Conservation (phyloP, 2,888 invertebrate genomes). For the Dynastes tityus region DNA sequence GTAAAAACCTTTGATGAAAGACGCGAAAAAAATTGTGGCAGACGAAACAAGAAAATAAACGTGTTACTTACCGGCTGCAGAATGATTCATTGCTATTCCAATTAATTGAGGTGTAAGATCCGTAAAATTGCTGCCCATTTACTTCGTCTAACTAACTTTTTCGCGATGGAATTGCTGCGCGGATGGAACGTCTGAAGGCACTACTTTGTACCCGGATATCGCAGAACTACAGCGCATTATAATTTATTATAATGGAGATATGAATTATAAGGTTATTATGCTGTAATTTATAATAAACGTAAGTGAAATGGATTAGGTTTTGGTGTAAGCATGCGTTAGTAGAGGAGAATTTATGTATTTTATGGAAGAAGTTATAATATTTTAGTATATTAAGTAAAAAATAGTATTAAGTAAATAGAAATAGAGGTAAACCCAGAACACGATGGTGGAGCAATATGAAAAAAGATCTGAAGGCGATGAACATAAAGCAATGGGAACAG, state of each 20-base stretch:
- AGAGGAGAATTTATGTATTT: too few relatives aligned
- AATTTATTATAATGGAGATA: slow-evolving; percentile 1
- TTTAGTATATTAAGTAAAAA: too few relatives aligned
- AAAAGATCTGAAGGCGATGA: too few relatives aligned
- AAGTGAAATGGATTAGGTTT: background rate
- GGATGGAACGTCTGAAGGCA: background rate
- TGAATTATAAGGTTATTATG: background rate
- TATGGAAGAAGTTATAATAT: too few relatives aligned
- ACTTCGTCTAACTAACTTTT: slow-evolving; percentile 26
- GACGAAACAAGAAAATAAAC: slow-evolving; percentile 1
- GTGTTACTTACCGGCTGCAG: slow-evolving; percentile 12
- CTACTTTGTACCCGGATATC: slow-evolving; percentile 12
- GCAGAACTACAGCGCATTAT: background rate
- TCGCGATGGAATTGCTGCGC: slow-evolving; percentile 7
- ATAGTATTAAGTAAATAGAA: too few relatives aligned
- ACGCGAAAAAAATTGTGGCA: slow-evolving; percentile 14
- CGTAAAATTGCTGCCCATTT: slow-evolving; percentile 27
- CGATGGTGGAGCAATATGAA: too few relatives aligned
- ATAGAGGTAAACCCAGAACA: too few relatives aligned
- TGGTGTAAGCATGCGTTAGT: background rate
- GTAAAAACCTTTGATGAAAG: slow-evolving; percentile 18
- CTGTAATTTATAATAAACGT: slow-evolving; percentile 7
- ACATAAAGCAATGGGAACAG: too few relatives aligned
- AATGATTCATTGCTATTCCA: slow-evolving; percentile 30
- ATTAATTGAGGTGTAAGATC: slow-evolving; percentile 13